phyloP scores from a whole-genome alignment of 1,140 invertebrate genomes.

The Aphidius gifuensis region DNA sequence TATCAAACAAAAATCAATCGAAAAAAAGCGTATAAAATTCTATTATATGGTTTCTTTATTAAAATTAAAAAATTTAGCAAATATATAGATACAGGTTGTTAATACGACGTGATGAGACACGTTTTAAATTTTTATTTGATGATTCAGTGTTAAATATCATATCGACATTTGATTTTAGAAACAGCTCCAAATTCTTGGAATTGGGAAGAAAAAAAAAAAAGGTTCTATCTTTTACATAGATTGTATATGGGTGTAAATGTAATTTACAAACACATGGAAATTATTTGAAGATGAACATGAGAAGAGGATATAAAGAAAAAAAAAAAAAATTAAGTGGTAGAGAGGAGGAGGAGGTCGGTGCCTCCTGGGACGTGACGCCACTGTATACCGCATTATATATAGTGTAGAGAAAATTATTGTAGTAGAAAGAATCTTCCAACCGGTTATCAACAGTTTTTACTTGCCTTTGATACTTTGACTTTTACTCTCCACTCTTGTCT shows the following conservation, averaged over 20 bases:
- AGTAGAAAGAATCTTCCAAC: too few relatives aligned
- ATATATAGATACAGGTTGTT: background rate
- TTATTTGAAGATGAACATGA: too few relatives aligned
- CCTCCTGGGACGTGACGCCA: constrained; percentile 13
- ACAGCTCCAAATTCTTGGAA: constrained; percentile 3
- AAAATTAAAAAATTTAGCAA: background rate
- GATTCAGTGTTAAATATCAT: background rate
- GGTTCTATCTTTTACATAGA: background rate
- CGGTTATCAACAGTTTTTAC: too few relatives aligned
- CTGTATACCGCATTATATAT: background rate
- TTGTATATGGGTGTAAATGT: too few relatives aligned
- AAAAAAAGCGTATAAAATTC: too few relatives aligned
- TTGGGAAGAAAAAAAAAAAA: background rate
- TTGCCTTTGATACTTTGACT: too few relatives aligned
- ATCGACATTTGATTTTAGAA: background rate
- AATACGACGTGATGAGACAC: background rate
- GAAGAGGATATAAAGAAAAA: too few relatives aligned
- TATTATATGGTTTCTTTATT: background rate
- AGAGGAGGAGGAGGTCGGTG: constrained; percentile 11
- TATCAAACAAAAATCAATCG: too few relatives aligned
- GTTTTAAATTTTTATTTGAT: constrained; percentile 11
- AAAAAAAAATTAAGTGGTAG: background rate
- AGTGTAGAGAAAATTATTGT: too few relatives aligned
- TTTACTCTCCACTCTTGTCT: too few relatives aligned
- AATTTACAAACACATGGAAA: too few relatives aligned